Conservation (phyloP, 2,113 vertebrate genomes). For the Pterocles orientalis region DNA sequence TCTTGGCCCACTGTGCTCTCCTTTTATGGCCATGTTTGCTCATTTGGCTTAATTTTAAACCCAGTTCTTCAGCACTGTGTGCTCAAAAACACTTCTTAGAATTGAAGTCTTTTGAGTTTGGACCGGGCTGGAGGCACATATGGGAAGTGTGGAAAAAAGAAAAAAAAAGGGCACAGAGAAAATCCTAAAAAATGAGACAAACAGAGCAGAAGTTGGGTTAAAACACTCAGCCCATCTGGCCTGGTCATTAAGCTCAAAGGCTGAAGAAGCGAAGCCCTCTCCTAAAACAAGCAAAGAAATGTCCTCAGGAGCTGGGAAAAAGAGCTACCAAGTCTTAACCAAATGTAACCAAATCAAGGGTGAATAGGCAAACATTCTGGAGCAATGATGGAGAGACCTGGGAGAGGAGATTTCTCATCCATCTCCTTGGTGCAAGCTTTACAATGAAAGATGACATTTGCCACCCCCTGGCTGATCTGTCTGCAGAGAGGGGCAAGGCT, state of each 20-base stretch:
- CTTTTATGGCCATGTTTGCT: constrained; percentile 42
- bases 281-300: neutral
- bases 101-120: neutral
- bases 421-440: neutral
- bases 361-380: neutral
- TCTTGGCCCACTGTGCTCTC: neutral
- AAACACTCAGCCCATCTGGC: neutral
- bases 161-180: neutral
- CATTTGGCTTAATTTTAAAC: constrained; percentile 19
- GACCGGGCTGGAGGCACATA: neutral
- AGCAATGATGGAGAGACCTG: neutral
- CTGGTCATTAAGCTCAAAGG: neutral
- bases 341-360: neutral
- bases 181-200: neutral
- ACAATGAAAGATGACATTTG: neutral
- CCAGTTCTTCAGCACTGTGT: neutral
- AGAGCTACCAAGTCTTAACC: neutral
- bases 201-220: neutral
- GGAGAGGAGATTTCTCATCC: neutral
- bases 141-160: neutral
- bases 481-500: neutral
- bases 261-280: neutral
- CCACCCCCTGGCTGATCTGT: neutral
- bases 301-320: neutral
- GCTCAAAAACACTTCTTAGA: constrained; percentile 20